Evolutionary conservation across 2,113 vertebrate genomes (phyloP), one percentile per base, ranked within the genome.

Genomic region (Aphyosemion australe): DNA sequence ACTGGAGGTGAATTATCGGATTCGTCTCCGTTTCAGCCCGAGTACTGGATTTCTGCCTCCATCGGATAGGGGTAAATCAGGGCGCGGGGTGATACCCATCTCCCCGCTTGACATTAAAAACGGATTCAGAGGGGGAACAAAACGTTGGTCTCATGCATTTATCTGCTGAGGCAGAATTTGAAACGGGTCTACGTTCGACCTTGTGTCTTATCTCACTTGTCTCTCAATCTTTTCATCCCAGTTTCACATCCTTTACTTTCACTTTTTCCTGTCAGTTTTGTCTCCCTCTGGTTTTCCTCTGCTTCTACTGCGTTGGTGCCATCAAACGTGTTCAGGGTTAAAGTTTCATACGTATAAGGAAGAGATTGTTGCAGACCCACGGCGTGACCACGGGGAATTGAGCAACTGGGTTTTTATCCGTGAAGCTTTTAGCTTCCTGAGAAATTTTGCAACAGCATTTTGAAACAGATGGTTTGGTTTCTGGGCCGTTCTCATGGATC

Each of bases 141-240:
- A 74, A 75, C 70, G 75, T 81, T 21, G 79, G 68, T 66, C 62
- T 84, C 72, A 8, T 64, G 72, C 75, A 86, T 90, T 80, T 82
- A 64, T 80, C 85, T 77, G 65, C 54, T 41, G 65, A 80, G 66
- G 84, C 87, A 84, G 79, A 89, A 89, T 89, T 84, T 81, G 86
- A 90, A 86, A 74, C 78, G 3, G 55, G 53, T 32, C 69, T 52
- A 16, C 69, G 7, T 56, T 82, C 37, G 81, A 69, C 86, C 86
- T 90, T 80, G 75, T 11, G 43, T 68, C 66, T 52, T 65, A 34
- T 65, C 67, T 54, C 60, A 59, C 19, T 42, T 47, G 34, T 50
- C 62, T 47, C 32, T 69, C 45, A 43, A 4, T 75, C 61, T 74
- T 43, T 65, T 55, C 18, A 59, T 57, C 60, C 47, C 66, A 61